Percentiles rank a stretch among this genome's conserved stretches.
Evolutionary conservation across 2,113 vertebrate genomes (phyloP).

Genomic region (Tragelaphus buxtoni): DNA sequence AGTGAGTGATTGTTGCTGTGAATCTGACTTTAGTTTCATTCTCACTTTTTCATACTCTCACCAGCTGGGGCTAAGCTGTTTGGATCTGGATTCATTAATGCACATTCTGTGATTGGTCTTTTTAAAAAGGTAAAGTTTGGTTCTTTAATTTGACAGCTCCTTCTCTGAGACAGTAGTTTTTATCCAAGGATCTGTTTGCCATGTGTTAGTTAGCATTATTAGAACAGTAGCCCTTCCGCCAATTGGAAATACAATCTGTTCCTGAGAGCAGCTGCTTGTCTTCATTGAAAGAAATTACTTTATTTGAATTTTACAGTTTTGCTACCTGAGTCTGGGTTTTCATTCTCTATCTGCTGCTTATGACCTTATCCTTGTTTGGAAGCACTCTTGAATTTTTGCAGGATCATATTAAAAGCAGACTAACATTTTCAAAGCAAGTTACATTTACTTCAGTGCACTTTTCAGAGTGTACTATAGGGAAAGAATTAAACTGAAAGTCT

Average conservation of each 20-base stretch:
- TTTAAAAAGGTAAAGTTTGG: neutral
- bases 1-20: neutral
- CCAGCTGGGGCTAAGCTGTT: neutral
- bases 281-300: neutral
- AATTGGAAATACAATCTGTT: neutral
- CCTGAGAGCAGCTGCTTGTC: neutral
- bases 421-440: conserved; percentile 8
- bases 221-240: neutral
- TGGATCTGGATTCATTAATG: neutral
- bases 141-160: neutral
- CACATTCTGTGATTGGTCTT: neutral
- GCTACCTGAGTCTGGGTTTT: neutral
- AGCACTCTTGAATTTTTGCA: neutral
- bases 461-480: neutral
- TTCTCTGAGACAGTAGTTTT: neutral
- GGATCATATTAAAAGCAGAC: neutral
- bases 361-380: neutral
- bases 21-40: neutral
- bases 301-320: conserved; percentile 12
- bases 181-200: neutral
- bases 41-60: neutral
- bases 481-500: neutral
- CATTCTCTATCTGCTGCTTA: neutral
- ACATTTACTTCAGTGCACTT: neutral
- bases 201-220: neutral